Evolutionary conservation across 2,888 invertebrate species (phyloP).

Genomic region (Pseudococcus jackbeardsleyi): DNA sequence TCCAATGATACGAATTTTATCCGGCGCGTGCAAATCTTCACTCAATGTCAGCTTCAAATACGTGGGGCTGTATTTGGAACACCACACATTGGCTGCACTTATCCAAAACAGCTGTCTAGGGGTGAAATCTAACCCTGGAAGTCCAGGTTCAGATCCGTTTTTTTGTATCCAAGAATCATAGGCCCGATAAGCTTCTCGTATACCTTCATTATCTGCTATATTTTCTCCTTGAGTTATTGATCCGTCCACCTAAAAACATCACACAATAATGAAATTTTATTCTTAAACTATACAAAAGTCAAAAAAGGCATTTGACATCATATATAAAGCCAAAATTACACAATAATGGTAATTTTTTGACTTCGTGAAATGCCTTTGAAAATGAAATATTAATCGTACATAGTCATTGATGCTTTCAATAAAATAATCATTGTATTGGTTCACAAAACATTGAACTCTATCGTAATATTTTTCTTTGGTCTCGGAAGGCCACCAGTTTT

Average conservation of each 20-base stretch:
- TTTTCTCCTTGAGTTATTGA: slow-evolving; percentile 75
- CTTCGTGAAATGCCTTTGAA: no score
- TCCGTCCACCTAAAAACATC: slow-evolving; percentile 68
- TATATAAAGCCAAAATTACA: no score
- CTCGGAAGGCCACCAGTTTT: slow-evolving; percentile 34
- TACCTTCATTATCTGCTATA: slow-evolving; percentile 93
- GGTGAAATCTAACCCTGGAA: slow-evolving; percentile 79
- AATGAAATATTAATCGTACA: background rate
- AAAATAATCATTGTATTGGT: slow-evolving; percentile 42
- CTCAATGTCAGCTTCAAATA: slow-evolving; percentile 81
- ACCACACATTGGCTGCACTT: slow-evolving; percentile 88
- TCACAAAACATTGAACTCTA: slow-evolving; percentile 23
- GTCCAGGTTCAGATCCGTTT: slow-evolving; percentile 76
- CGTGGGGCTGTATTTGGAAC: slow-evolving; percentile 79
- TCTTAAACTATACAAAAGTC: no score
- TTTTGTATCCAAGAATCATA: slow-evolving; percentile 81
- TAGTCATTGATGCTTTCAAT: background rate
- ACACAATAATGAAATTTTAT: no score
- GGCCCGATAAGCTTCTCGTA: slow-evolving; percentile 89
- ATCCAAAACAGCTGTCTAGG: slow-evolving; percentile 84
- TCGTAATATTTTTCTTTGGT: slow-evolving; percentile 10
- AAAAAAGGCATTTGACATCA: no score
- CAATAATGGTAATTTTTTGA: no score
- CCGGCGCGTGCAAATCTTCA: slow-evolving; percentile 70
- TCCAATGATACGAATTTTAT: slow-evolving; percentile 74